A percentile compares a stretch with the other conserved stretches of the same genome.
Conservation (phyloP, 2,113 vertebrate genomes). For the Mustelus asterias region DNA sequence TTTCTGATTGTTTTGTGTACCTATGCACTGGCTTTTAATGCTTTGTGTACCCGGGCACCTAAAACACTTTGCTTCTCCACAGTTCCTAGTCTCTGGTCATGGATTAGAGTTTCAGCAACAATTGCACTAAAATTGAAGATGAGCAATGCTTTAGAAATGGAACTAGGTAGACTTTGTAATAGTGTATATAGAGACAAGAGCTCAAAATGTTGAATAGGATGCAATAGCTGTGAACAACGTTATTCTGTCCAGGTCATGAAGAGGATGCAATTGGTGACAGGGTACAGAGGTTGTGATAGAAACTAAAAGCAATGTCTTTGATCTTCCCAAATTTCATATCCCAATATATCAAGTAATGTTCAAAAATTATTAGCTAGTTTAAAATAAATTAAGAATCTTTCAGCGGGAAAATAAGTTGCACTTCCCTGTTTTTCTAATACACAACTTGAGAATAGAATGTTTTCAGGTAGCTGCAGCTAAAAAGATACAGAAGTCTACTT, state of each 20-base stretch:
- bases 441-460: not conserved
- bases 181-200: not conserved
- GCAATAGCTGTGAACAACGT: not conserved
- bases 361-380: not conserved
- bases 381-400: not conserved
- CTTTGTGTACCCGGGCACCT: not conserved
- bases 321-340: too few species aligned
- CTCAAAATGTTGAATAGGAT: not conserved
- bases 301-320: too few species aligned
- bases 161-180: too few species aligned
- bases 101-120: not conserved
- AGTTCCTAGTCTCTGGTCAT: not conserved
- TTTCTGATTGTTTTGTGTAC: not conserved
- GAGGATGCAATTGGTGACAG: not conserved
- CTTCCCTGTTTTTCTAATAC: not conserved
- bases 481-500: not conserved
- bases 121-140: not conserved
- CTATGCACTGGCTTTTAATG: not conserved
- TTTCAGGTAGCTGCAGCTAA: not conserved
- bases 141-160: too few species aligned
- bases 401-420: not conserved
- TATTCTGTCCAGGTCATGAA: not conserved
- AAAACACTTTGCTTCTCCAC: not conserved
- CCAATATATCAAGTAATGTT: not conserved
- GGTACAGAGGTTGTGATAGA: not conserved